Evolutionary conservation across 2,113 vertebrate genomes (phyloP), one percentile per base, ranked within the genome.

Genomic region (Chaetodon trifascialis): DNA sequence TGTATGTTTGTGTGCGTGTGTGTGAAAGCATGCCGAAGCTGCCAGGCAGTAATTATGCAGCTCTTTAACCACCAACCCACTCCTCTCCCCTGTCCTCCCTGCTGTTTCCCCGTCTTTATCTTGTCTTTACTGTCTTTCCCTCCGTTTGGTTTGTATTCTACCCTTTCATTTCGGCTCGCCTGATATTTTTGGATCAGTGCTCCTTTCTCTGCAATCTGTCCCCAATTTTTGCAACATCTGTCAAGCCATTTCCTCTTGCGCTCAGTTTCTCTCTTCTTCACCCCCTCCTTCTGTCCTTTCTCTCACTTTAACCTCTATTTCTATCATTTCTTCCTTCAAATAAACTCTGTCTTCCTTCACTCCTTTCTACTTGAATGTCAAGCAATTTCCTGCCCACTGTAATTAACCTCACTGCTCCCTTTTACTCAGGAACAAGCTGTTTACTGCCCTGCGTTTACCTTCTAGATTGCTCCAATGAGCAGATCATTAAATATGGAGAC

Each of bases 391-490:
- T 70, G 7, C 54, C 40, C 4, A 7, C 54, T 72, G 51, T 62
- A 9, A 72, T 84, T 80, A 79, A 66, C 1, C 16, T 14, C 67
- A 25, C 19, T 73, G 58, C 23, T 72, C 73, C 25, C 10, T 63
- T 54, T 70, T 15, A 36, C 36, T 77, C 16, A 49, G 72, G 21
- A 72, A 56, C 19, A 77, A 65, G 76, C 17, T 2, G 19, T 75
- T 84, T 5, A 73, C 42, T 38, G 4, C 38, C 34, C 40, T 83
- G 49, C 40, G 81, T 85, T 76, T 62, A 25, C 67, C 1, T 66
- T 83, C 12, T 80, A 96, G 95, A 96, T 80, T 96, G 95, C 79
- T 83, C 88, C 36, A 83, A 79, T 10, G 95, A 95, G 73, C 58
- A 86, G 52, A 82, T 25, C 4, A 60, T 94, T 38, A 94, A 86